Percentiles rank a stretch among this genome's conserved stretches.
Conservation (phyloP, 2,797 vertebrate species). For the Podargus strigoides region DNA sequence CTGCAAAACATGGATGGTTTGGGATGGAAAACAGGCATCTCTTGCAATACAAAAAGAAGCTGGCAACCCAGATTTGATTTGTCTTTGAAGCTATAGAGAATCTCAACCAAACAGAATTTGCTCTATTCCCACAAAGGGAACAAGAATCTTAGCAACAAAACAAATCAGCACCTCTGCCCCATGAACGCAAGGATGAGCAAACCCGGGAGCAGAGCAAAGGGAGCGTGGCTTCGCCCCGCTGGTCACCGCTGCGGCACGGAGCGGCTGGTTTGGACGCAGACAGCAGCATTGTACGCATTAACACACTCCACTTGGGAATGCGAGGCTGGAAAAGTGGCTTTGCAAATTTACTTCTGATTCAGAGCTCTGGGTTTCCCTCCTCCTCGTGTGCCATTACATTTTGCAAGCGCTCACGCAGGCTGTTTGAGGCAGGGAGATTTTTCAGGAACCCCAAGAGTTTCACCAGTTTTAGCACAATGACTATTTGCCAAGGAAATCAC, state of each 20-base stretch:
- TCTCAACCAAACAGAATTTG: not conserved
- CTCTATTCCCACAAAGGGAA: slow-evolving; percentile 9
- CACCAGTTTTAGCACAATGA: not conserved
- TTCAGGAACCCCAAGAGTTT: not conserved
- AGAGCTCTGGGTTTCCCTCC: not conserved
- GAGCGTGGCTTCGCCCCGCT: accelerated
- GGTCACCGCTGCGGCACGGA: not conserved
- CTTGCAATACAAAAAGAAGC: slow-evolving; percentile 24
- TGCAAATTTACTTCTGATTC: not conserved
- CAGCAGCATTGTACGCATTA: accelerated
- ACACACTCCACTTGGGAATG: not conserved
- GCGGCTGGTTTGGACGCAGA: not conserved
- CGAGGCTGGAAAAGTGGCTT: not conserved
- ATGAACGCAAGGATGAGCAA: not conserved
- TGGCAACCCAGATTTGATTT: slow-evolving; percentile 12
- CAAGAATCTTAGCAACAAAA: not conserved
- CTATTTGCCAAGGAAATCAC: not conserved
- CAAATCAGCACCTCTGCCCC: not conserved
- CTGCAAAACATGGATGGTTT: slow-evolving; percentile 14
- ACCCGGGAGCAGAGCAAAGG: not conserved
- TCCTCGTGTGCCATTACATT: accelerated
- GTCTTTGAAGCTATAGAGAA: slow-evolving; percentile 35
- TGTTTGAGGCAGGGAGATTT: not conserved
- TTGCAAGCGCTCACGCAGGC: not conserved
- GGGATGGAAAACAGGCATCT: slow-evolving; percentile 56